Evolutionary conservation across 2,797 vertebrate species (phyloP).

Genomic region (Hipposideros larvatus): DNA sequence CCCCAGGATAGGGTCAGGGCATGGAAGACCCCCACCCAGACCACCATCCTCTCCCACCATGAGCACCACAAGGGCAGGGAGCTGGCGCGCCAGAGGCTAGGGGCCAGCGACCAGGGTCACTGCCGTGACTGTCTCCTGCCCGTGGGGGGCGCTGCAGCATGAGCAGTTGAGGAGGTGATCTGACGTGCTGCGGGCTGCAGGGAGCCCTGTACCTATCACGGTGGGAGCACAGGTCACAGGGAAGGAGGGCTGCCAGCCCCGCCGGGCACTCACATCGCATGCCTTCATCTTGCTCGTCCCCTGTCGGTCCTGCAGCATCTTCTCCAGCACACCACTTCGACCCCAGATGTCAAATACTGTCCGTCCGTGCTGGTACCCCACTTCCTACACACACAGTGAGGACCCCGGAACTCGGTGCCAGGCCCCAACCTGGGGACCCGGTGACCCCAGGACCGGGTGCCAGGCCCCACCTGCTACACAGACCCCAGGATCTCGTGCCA

Average conservation of each 20-base stretch:
- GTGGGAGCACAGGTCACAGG: accelerated
- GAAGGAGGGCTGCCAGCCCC: accelerated
- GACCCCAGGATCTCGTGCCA: no score
- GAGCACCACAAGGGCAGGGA: not conserved
- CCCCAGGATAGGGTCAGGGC: accelerated
- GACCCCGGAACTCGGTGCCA: accelerated
- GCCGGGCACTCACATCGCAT: slow-evolving; percentile 89
- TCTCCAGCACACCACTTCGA: slow-evolving; percentile 93
- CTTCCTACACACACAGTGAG: slow-evolving; percentile 89
- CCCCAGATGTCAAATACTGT: slow-evolving; percentile 95
- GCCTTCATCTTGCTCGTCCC: slow-evolving; percentile 93
- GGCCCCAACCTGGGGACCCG: slow-evolving; percentile 87
- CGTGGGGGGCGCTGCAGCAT: not conserved
- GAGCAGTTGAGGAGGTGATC: no score
- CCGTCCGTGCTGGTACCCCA: slow-evolving; percentile 95
- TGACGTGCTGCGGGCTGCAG: not conserved
- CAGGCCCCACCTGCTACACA: slow-evolving; percentile 92
- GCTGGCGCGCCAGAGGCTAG: not conserved
- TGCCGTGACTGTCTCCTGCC: not conserved
- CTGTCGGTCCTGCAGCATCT: slow-evolving; percentile 95
- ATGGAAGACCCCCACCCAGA: not conserved
- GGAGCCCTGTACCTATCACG: not conserved
- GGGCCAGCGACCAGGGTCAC: not conserved
- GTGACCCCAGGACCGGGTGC: not conserved
- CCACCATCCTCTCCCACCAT: not conserved